A percentile compares a stretch with the other conserved stretches of the same genome.
Conservation (phyloP, 2,888 invertebrate species). For the Abscondita cerata region DNA sequence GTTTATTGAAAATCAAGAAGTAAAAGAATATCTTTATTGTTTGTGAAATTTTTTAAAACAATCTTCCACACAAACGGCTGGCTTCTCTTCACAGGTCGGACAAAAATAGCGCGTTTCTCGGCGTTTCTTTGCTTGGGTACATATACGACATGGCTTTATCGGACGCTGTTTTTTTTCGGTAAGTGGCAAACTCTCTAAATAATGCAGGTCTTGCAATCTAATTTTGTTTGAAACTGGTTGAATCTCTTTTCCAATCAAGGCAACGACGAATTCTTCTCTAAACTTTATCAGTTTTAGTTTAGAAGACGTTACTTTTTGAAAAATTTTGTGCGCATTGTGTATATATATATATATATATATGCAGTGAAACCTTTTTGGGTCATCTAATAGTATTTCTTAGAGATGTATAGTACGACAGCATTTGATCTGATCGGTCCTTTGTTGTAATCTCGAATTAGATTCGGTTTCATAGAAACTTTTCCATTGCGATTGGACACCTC, state of each 20-base stretch:
- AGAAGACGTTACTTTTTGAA: slow-evolving; percentile 25
- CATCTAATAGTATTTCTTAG: slow-evolving; percentile 37
- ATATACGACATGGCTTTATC: slow-evolving; percentile 35
- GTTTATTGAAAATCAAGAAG: too few species aligned
- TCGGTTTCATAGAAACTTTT: slow-evolving; percentile 38
- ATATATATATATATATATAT: slow-evolving; percentile 30
- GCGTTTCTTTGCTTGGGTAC: slow-evolving; percentile 35
- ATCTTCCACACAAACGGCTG: too few species aligned
- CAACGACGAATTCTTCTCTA: slow-evolving; percentile 36
- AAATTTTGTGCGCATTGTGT: slow-evolving; percentile 38
- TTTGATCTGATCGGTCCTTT: slow-evolving; percentile 39
- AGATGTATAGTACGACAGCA: slow-evolving; percentile 37
- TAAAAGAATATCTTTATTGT: too few species aligned
- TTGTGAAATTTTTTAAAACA: too few species aligned
- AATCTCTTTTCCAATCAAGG: slow-evolving; percentile 37
- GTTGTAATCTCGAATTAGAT: slow-evolving; percentile 39
- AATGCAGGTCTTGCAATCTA: slow-evolving; percentile 33
- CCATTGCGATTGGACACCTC: slow-evolving; percentile 38
- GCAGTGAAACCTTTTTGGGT: slow-evolving; percentile 14
- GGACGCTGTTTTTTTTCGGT: slow-evolving; percentile 37
- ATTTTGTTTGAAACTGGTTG: slow-evolving; percentile 35
- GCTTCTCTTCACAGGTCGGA: slow-evolving; percentile 38
- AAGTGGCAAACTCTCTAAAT: slow-evolving; percentile 38
- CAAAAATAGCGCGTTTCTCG: slow-evolving; percentile 41
- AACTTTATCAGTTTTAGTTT: slow-evolving; percentile 40